Percentiles rank a stretch among this genome's conserved stretches.
These are phyloP conservation scores for Sinocyclocheilus anshuiensis DNA, from an alignment of 2,113 vertebrate genomes.

Conservation along the genomic window DNA sequence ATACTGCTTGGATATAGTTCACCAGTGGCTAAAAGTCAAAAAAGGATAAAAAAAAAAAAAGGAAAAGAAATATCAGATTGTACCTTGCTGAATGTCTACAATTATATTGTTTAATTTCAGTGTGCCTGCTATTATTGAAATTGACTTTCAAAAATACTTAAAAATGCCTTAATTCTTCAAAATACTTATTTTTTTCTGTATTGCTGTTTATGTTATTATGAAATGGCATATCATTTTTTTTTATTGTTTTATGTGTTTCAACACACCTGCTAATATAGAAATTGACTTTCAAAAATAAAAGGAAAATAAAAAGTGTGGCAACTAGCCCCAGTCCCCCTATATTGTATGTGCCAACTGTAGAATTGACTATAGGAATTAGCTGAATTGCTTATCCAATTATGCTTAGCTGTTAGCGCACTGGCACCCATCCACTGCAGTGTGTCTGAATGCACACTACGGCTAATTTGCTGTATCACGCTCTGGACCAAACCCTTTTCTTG, in stretches of 20 bases:
- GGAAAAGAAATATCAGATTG: not conserved
- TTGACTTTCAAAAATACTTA: too few species aligned
- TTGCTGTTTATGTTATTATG: not conserved
- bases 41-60: not conserved
- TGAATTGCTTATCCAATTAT: constrained; percentile 49
- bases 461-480: constrained; percentile 59
- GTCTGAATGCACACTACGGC: constrained; percentile 53
- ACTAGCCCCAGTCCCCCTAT: not conserved
- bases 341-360: not conserved
- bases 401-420: constrained; percentile 39
- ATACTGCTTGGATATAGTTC: constrained; percentile 45
- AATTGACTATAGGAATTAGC: constrained; percentile 28
- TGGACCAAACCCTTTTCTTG: constrained; percentile 56
- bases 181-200: too few species aligned
- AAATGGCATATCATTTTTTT: not conserved
- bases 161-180: too few species aligned
- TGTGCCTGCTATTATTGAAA: too few species aligned
- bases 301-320: not conserved
- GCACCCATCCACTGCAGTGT: constrained; percentile 44
- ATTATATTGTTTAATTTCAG: not conserved
- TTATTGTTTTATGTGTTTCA: not conserved
- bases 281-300: not conserved
- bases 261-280: not conserved
- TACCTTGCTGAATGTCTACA: not conserved
- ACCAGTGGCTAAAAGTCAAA: constrained; percentile 12